Conservation (phyloP, 1,140 invertebrate species). For the Berghia stephanieae region DNA sequence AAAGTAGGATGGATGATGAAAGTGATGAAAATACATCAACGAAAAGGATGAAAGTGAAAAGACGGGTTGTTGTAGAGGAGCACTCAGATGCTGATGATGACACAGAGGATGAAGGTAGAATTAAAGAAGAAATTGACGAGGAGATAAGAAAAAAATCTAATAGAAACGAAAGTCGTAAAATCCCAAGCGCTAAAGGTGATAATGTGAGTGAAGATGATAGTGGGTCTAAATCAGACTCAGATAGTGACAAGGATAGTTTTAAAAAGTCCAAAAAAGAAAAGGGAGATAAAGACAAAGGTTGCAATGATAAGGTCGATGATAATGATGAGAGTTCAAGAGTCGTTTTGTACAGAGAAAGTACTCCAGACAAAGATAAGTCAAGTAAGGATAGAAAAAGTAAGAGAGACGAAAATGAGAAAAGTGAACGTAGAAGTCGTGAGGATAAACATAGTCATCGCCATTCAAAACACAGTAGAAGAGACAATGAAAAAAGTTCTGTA, state of each 20-base stretch:
- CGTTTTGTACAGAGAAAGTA: too few species aligned
- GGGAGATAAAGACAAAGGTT: not conserved
- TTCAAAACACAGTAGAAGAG: not conserved
- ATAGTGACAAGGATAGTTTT: not conserved
- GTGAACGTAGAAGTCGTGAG: not conserved
- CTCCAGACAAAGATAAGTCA: too few species aligned
- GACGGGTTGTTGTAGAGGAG: not conserved
- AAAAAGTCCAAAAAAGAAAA: not conserved
- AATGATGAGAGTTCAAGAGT: too few species aligned
- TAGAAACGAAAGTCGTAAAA: not conserved
- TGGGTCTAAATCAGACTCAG: not conserved
- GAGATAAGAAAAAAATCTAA: not conserved
- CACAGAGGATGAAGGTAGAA: not conserved
- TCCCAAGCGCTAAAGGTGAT: not conserved
- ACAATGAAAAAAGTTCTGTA: not conserved
- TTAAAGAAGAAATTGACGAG: constrained; percentile 6
- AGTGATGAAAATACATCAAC: too few species aligned
- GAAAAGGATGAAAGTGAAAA: not conserved
- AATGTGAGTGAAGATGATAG: not conserved
- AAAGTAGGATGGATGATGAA: not conserved
- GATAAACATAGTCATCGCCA: not conserved
- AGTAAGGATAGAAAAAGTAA: not conserved
- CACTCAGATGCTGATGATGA: not conserved
- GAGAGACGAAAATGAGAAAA: not conserved
- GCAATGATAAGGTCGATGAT: too few species aligned